Conservation (phyloP, 2,888 invertebrate genomes). For the Diplazon laetatorius region DNA sequence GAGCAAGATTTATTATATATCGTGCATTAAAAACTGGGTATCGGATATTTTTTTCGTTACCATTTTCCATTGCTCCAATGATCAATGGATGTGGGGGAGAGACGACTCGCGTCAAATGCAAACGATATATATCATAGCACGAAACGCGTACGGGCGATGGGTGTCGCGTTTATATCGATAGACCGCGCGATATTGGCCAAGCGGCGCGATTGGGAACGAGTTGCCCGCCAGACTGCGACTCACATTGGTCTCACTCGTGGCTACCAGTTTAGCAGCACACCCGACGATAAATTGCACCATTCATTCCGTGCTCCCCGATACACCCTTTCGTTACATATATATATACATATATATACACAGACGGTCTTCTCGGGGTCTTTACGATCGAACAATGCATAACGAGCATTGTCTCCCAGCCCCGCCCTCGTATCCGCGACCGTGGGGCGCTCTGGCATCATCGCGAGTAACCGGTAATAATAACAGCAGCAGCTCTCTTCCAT, state of each 20-base stretch:
- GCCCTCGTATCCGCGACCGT: slow-evolving; percentile 70
- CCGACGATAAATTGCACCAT: slow-evolving; percentile 56
- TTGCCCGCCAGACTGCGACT: no score
- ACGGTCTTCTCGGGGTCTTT: slow-evolving; percentile 20
- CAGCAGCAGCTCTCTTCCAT: slow-evolving; percentile 32
- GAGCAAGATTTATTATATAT: no score
- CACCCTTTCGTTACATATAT: slow-evolving; percentile 55
- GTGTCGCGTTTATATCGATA: no score
- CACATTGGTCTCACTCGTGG: slow-evolving; percentile 1
- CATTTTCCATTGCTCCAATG: no score
- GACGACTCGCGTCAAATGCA: no score
- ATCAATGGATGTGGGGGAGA: no score
- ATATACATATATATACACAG: slow-evolving; percentile 27
- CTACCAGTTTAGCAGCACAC: slow-evolving; percentile 34
- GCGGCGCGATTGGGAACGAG: not conserved
- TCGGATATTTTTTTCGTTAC: no score
- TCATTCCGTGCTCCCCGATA: slow-evolving; percentile 43
- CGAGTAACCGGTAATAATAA: slow-evolving; percentile 49
- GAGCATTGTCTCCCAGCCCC: slow-evolving; percentile 78
- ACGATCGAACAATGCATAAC: slow-evolving; percentile 77
- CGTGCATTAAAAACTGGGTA: no score
- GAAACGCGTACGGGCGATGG: no score
- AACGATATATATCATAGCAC: no score
- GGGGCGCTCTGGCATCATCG: slow-evolving; percentile 21
- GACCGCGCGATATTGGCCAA: not conserved